These are phyloP conservation scores for Lycodopsis pacificus DNA, from an alignment of 2,797 vertebrate species.

Conservation along the genomic window DNA sequence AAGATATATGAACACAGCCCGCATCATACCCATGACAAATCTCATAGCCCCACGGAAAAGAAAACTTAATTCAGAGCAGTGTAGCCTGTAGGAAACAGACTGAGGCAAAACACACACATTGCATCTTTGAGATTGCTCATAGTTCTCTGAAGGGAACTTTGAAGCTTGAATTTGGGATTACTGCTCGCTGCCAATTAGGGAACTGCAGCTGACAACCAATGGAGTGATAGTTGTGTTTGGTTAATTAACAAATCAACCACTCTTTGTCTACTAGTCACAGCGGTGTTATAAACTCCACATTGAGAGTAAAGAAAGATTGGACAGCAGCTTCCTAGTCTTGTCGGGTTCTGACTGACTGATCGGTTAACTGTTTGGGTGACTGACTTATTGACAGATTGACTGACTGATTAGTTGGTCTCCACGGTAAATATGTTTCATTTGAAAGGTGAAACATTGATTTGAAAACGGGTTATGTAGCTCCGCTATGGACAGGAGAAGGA, in stretches of 20 bases:
- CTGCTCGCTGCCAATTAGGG: not conserved
- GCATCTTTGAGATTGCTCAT: not conserved
- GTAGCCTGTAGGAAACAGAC: not conserved
- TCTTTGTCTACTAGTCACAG: not conserved
- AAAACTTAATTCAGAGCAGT: slow-evolving; percentile 1
- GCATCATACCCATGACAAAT: not conserved
- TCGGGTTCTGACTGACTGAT: not conserved
- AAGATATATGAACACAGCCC: not conserved
- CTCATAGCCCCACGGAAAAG: not conserved
- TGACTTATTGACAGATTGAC: not conserved
- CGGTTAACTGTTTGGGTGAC: not conserved
- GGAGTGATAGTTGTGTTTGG: not conserved
- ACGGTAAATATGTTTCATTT: slow-evolving; percentile 13
- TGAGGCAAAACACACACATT: not conserved
- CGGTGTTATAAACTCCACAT: not conserved
- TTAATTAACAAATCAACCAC: slow-evolving; percentile 2
- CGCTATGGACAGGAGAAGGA: not conserved
- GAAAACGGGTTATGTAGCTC: not conserved
- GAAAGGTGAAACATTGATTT: slow-evolving; percentile 12
- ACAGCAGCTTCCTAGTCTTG: not conserved
- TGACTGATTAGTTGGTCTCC: slow-evolving; percentile 10
- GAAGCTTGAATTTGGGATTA: not conserved
- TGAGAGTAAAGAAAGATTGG: not conserved
- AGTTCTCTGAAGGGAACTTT: not conserved
- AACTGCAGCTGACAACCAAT: not conserved